Evolutionary conservation across 2,888 invertebrate genomes (phyloP).

Genomic region (Caenorhabditis sp.): DNA sequence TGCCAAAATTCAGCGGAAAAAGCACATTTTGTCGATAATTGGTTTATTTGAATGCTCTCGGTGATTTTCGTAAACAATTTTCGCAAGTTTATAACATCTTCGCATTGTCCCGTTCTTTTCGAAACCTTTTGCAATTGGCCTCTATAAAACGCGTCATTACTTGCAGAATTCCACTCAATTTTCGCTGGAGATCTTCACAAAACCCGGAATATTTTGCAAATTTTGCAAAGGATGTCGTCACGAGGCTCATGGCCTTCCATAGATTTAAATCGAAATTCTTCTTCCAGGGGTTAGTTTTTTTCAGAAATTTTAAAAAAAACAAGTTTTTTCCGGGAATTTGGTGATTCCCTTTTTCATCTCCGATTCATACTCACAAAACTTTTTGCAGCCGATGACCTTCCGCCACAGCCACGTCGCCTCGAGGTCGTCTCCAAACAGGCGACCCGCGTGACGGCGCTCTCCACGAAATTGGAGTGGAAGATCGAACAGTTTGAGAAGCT

Average conservation of each 20-base stretch:
- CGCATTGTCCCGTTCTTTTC: no score
- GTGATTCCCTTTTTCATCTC: neutral
- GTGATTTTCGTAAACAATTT: no score
- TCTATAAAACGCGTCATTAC: no score
- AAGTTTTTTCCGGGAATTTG: neutral
- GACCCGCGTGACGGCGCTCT: constrained; percentile 73
- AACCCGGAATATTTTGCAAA: neutral
- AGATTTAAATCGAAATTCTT: constrained; percentile 16
- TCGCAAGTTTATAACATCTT: no score
- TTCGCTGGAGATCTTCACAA: no score
- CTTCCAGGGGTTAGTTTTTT: constrained; percentile 17
- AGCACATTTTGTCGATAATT: no score
- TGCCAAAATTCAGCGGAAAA: no score
- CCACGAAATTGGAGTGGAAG: constrained; percentile 76
- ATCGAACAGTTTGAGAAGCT: constrained; percentile 78
- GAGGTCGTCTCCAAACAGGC: constrained; percentile 73
- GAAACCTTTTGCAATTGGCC: no score
- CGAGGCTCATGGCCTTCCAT: constrained; percentile 31
- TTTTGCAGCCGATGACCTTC: constrained; percentile 63
- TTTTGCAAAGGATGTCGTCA: neutral
- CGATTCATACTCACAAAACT: neutral
- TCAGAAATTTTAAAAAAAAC: neutral
- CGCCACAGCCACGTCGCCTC: constrained; percentile 58
- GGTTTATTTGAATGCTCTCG: no score
- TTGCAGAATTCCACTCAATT: no score